Conservation (phyloP, 2,888 invertebrate species). For the Apocheima hispidaria region DNA sequence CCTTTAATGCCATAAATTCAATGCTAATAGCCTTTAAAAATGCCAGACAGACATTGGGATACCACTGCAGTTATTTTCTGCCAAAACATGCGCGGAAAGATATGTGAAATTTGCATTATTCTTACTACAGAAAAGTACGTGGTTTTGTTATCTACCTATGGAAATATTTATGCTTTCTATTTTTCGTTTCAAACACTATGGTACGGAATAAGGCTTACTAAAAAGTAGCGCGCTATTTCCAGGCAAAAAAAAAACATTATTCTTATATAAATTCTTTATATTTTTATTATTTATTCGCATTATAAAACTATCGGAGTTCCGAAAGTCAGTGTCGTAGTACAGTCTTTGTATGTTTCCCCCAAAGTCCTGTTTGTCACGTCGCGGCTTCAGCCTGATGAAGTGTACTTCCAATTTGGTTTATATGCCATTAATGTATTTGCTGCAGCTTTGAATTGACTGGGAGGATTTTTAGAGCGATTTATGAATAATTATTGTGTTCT, state of each 20-base stretch:
- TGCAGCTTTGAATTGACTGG: conserved; percentile 8
- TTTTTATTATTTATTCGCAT: neutral
- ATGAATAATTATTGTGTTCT: conserved; percentile 3
- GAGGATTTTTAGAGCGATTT: neutral
- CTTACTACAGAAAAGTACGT: neutral
- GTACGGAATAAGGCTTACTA: neutral
- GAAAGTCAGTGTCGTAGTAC: too few species aligned
- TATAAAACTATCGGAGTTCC: too few species aligned
- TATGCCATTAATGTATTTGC: conserved; percentile 55
- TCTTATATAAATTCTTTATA: too few species aligned
- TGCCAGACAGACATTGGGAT: conserved; percentile 27
- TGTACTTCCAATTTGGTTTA: conserved; percentile 62
- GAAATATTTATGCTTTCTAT: neutral
- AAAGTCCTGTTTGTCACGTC: conserved; percentile 14
- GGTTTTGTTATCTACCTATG: neutral
- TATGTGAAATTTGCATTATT: conserved; percentile 7
- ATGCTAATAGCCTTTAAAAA: conserved; percentile 35
- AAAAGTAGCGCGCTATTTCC: too few species aligned
- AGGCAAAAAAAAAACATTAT: too few species aligned
- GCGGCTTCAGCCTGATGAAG: conserved; percentile 47
- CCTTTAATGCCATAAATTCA: conserved; percentile 31
- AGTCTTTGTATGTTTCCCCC: too few species aligned
- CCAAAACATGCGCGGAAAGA: conserved; percentile 11
- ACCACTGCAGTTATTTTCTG: conserved; percentile 26
- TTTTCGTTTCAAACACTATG: neutral